Percentiles rank a stretch among this genome's conserved stretches.
These are phyloP conservation scores for Melipona quadrifasciata DNA, from an alignment of 1,140 invertebrate genomes.

Conservation along the genomic window DNA sequence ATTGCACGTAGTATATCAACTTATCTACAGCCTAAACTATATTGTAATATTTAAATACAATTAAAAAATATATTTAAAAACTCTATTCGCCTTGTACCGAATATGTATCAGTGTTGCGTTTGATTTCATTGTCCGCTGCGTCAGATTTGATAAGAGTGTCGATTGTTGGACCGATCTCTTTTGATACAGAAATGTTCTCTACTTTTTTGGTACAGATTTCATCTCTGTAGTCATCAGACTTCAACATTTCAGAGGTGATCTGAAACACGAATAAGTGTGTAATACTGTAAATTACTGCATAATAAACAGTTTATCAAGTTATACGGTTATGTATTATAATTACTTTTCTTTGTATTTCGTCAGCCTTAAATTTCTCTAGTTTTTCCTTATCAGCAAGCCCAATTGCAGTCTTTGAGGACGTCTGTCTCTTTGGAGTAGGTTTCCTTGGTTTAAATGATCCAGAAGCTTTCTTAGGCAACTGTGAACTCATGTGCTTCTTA, in stretches of 20 bases:
- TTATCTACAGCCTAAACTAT: conserved; percentile 62
- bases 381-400: conserved; percentile 74
- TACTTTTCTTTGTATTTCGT: conserved; percentile 76
- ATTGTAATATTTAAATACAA: conserved; percentile 66
- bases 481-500: conserved; percentile 75
- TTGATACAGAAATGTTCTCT: conserved; percentile 54
- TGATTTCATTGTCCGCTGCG: conserved; percentile 57
- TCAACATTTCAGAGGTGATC: conserved; percentile 59
- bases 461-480: conserved; percentile 77
- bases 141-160: conserved; percentile 61
- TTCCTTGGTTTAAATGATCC: conserved; percentile 78
- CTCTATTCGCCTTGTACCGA: conserved; percentile 56
- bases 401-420: conserved; percentile 69
- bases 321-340: background rate
- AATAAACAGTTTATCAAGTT: background rate
- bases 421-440: conserved; percentile 78
- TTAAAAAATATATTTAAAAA: conserved; percentile 69
- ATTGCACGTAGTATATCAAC: conserved; percentile 70
- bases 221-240: conserved; percentile 55
- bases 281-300: background rate
- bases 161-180: conserved; percentile 55
- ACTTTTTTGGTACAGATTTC: conserved; percentile 54
- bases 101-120: conserved; percentile 60
- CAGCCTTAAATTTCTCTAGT: conserved; percentile 71
- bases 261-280: conserved; percentile 21